Percentiles rank a stretch among this genome's conserved stretches.
phyloP scores from a whole-genome alignment of 2,888 invertebrate species.

The Phyllotreta cruciferae region DNA sequence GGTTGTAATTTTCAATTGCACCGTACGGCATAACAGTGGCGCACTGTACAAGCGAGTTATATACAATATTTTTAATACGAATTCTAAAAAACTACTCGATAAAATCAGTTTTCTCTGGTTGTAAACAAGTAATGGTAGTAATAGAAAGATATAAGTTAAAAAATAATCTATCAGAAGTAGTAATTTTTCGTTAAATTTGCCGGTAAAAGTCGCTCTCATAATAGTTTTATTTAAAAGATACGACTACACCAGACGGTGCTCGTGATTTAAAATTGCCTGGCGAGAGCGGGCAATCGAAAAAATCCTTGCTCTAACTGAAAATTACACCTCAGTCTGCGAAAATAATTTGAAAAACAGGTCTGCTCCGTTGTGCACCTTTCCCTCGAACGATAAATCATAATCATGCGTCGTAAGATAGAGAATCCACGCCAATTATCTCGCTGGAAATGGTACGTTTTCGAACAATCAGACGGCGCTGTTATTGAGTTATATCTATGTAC shows the following conservation, averaged over 20 bases:
- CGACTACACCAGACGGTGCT: slow-evolving; percentile 1
- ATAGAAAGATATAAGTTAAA: too few relatives aligned
- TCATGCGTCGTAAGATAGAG: slow-evolving; percentile 39
- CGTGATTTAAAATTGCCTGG: slow-evolving; percentile 4
- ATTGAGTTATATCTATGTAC: too few relatives aligned
- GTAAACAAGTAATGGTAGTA: too few relatives aligned
- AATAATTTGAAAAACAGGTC: slow-evolving; percentile 37
- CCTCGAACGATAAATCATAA: slow-evolving; percentile 41
- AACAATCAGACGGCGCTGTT: slow-evolving; percentile 44
- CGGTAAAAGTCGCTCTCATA: too few relatives aligned
- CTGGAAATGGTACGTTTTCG: slow-evolving; percentile 32
- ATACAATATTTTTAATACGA: too few relatives aligned
- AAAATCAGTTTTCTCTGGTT: too few relatives aligned
- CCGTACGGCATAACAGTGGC: slow-evolving; percentile 8
- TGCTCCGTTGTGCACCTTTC: slow-evolving; percentile 16
- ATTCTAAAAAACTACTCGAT: too few relatives aligned
- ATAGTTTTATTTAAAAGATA: too few relatives aligned
- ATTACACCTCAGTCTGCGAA: slow-evolving; percentile 35
- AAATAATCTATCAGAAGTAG: too few relatives aligned
- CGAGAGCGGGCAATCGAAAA: slow-evolving; percentile 23
- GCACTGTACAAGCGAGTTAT: neutral
- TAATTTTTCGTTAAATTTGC: too few relatives aligned
- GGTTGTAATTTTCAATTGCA: slow-evolving; percentile 28
- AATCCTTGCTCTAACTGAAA: slow-evolving; percentile 36
- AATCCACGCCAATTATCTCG: slow-evolving; percentile 43